phyloP scores from a whole-genome alignment of 53 echinoderm and acorn worm genomes.

The Luidia sarsii region DNA sequence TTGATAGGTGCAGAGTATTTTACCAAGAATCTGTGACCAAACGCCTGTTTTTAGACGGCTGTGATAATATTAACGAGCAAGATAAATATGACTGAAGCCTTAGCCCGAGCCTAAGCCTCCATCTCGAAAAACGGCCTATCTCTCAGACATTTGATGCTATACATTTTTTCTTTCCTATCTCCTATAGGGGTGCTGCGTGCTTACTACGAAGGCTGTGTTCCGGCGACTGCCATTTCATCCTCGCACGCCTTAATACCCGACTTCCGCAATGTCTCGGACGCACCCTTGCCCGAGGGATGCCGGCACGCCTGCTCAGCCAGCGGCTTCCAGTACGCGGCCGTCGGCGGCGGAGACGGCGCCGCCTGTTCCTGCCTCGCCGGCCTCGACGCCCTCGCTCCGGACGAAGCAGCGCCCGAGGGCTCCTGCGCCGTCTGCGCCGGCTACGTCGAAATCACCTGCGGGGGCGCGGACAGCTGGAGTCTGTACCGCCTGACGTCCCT shows the following conservation, averaged over 20 bases:
- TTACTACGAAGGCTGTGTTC: constrained; percentile 61
- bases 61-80: too few relatives aligned
- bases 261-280: not conserved
- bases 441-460: constrained; percentile 4
- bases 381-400: not conserved
- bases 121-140: too few relatives aligned
- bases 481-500: constrained; percentile 29
- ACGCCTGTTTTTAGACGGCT: too few relatives aligned
- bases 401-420: not conserved
- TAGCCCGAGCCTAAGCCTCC: too few relatives aligned
- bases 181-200: constrained; percentile 39
- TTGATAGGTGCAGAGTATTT: too few relatives aligned
- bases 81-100: too few relatives aligned
- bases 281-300: not conserved
- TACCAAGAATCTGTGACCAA: too few relatives aligned
- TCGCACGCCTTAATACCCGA: not conserved
- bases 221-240: not conserved
- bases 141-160: too few relatives aligned
- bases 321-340: not conserved
- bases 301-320: not conserved
- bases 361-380: not conserved
- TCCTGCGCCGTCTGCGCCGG: constrained; percentile 7
- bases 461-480: not conserved
- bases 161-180: too few relatives aligned
- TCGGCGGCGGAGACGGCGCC: not conserved